Base-by-base conservation (phyloP, 2,888 invertebrate species). In the Ormyrus pomaceus region DNA sequence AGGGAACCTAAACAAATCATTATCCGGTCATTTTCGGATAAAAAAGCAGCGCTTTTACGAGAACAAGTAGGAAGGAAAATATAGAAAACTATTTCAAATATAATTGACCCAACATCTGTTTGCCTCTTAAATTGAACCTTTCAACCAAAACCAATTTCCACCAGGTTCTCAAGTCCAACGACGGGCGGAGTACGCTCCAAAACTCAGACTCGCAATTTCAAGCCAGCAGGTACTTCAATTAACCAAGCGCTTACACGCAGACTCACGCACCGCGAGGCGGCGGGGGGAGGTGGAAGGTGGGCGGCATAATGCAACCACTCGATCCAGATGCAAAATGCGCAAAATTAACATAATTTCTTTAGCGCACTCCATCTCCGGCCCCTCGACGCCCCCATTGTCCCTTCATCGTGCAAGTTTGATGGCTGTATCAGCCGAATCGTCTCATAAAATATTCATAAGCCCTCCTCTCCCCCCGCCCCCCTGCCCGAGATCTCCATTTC, bases 401-500 rank as follows among this genome's bases (percentile, higher is more conserved):
- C 62, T 64, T 46, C 46, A n/a, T 6, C 53, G 51, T 11, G 51
- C 59, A 51, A 72, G 75, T 69, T 77, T 72, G 76, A 82, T 79
- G 79, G 83, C 79, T 82, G 82, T 81, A 82, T 83, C 81, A 74
- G 70, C 74, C 70, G 64, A 53, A 82, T 82, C 79, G 65, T 56
- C 76, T 84, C 79, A 82, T 82, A 80, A 85, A 85, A 84, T 80
- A 86, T 85, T 85, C 84, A 83, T 79, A 83, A 84, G 69, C 62
- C 34, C 8, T 50, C 8, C 1, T 48, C 48, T 64, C n/a, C 11
- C 8, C 46, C 8, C 2, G 0, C 11, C 50, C 62, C 50, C 62
- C 62, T 53, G 13, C 19, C 34, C 34, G 34, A 34, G 34, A 2
- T 34, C 34, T 34, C 34, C 34, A 34, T 34, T 34, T 34, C 34